These are phyloP conservation scores for Thecocarcelia acutangulata DNA, from an alignment of 2,888 invertebrate genomes.

Conservation along the genomic window DNA sequence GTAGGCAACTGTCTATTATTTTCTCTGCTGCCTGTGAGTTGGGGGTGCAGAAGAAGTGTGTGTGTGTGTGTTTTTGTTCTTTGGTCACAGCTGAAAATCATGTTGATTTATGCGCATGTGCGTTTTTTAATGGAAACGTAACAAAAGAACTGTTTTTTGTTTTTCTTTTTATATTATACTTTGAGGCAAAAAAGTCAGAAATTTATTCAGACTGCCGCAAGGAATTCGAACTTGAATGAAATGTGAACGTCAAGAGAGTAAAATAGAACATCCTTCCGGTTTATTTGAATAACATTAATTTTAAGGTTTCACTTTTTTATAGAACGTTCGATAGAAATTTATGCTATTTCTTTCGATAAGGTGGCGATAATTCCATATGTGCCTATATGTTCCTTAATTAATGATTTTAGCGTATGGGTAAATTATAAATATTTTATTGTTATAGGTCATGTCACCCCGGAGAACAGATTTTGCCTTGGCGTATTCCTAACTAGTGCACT, in stretches of 20 bases:
- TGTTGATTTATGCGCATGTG: conserved; percentile 58
- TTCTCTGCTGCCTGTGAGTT: neutral
- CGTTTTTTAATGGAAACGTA: conserved; percentile 52
- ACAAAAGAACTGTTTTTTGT: conserved; percentile 41
- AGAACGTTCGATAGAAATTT: neutral
- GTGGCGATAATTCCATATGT: neutral
- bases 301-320: neutral
- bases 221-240: conserved; percentile 19
- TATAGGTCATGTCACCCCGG: too few relatives aligned
- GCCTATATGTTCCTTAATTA: too few relatives aligned
- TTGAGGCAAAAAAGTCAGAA: neutral
- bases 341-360: neutral
- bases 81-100: conserved; percentile 3
- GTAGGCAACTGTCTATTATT: neutral
- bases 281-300: neutral
- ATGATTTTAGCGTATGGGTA: too few relatives aligned
- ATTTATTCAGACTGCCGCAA: conserved; percentile 6
- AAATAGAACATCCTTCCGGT: conserved; percentile 31
- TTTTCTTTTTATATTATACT: conserved; percentile 8
- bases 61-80: neutral
- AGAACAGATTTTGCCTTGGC: too few relatives aligned
- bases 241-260: conserved; percentile 18
- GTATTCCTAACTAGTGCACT: too few relatives aligned
- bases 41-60: conserved; percentile 10
- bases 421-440: too few relatives aligned